Conservation (phyloP, 2,888 invertebrate species). For the Arge pagana region DNA sequence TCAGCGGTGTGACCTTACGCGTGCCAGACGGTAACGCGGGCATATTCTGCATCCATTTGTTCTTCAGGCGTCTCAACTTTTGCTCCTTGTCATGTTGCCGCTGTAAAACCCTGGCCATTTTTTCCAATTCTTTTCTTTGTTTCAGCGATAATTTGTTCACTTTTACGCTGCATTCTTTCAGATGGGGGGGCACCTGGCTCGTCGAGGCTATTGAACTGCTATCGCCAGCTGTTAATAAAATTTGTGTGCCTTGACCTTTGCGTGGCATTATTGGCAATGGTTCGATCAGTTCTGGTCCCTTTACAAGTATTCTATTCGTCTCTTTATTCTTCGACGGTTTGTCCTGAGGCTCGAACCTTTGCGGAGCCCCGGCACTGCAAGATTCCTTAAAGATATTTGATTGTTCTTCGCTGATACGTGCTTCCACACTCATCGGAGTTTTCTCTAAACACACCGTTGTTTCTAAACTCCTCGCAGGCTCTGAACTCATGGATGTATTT, state of each 20-base stretch:
- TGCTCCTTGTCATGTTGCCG: slow-evolving; percentile 30
- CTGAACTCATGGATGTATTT: no score
- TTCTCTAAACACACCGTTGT: no score
- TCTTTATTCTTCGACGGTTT: no score
- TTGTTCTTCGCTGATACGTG: no score
- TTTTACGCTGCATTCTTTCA: not conserved
- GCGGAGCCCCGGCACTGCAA: no score
- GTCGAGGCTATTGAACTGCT: not conserved
- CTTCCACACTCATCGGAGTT: no score
- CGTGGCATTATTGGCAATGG: slow-evolving; percentile 3
- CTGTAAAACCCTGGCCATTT: not conserved
- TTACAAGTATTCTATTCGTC: no score
- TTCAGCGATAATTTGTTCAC: slow-evolving; percentile 5
- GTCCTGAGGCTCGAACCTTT: no score
- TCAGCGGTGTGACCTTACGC: slow-evolving; percentile 1
- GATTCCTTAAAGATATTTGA: no score
- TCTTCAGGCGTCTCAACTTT: slow-evolving; percentile 24
- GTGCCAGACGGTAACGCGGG: slow-evolving; percentile 24
- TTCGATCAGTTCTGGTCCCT: slow-evolving; percentile 20
- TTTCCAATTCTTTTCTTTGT: slow-evolving; percentile 24
- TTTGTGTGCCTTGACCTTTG: not conserved
- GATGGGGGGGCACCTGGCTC: not conserved
- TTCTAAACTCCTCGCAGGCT: no score
- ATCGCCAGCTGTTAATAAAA: not conserved
- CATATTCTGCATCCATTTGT: slow-evolving; percentile 32